phyloP scores from a whole-genome alignment of 2,113 vertebrate genomes.

The Mugil cephalus region DNA sequence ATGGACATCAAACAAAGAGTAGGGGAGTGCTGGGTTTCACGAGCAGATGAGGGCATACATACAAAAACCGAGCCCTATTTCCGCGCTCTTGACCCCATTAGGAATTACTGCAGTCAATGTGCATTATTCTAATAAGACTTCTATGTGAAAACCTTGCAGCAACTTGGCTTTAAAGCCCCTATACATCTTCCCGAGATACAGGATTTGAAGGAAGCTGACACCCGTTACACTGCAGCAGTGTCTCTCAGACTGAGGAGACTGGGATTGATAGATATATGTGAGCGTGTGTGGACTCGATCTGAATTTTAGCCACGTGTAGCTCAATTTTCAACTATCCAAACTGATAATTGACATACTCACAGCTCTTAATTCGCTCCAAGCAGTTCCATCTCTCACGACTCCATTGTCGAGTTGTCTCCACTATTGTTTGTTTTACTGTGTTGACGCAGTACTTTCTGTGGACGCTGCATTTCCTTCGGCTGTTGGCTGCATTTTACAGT shows the following conservation, averaged over 20 bases:
- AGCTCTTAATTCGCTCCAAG: neutral
- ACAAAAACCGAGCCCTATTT: constrained; percentile 35
- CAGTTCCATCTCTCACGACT: constrained; percentile 11
- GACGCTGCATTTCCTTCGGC: constrained; percentile 22
- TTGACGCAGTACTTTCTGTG: constrained; percentile 38
- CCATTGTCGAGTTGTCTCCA: constrained; percentile 5
- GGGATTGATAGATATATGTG: constrained; percentile 1
- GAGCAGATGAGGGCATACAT: constrained; percentile 39
- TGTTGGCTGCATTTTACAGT: constrained; percentile 9
- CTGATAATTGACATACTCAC: neutral
- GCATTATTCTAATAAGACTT: constrained; percentile 58
- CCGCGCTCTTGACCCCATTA: constrained; percentile 54
- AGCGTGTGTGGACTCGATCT: too few relatives aligned
- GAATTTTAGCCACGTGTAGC: neutral
- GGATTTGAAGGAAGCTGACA: constrained; percentile 41
- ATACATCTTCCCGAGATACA: constrained; percentile 47
- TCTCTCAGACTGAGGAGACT: neutral
- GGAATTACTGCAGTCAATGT: constrained; percentile 51
- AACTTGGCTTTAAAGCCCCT: constrained; percentile 34
- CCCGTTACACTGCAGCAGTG: constrained; percentile 7
- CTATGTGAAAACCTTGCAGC: constrained; percentile 38
- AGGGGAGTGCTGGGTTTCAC: constrained; percentile 6
- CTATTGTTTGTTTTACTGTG: constrained; percentile 26
- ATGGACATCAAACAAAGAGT: neutral
- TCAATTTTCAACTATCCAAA: neutral